phyloP scores from a whole-genome alignment of 2,888 invertebrate species.

The Nesidiocoris tenuis region DNA sequence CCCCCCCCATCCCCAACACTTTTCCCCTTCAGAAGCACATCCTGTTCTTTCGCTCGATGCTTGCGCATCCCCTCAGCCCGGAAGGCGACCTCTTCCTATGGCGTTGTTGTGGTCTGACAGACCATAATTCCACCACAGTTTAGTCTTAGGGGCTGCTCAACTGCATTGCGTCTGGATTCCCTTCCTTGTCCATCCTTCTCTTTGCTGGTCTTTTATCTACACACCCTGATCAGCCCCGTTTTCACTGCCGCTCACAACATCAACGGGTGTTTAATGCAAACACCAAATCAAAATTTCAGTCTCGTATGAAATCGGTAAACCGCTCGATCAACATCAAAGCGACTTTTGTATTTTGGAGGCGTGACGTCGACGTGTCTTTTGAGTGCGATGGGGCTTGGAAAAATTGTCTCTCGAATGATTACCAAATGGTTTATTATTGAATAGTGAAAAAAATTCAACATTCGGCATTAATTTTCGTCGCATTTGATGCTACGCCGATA shows the following conservation, averaged over 20 bases:
- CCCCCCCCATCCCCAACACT: background rate
- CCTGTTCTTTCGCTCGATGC: background rate
- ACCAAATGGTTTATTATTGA: too few relatives aligned
- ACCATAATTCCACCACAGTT: constrained; percentile 38
- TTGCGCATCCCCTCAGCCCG: constrained; percentile 11
- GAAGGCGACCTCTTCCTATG: background rate
- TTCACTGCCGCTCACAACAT: background rate
- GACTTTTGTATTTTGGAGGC: too few relatives aligned
- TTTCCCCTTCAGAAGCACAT: background rate
- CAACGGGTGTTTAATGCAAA: too few relatives aligned
- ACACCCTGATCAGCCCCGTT: background rate
- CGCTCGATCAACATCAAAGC: too few relatives aligned
- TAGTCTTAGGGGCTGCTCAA: constrained; percentile 25
- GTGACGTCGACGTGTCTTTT: too few relatives aligned
- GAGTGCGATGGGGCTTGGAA: too few relatives aligned
- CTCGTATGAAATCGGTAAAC: too few relatives aligned
- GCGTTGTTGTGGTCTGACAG: constrained; percentile 18
- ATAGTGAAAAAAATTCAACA: too few relatives aligned
- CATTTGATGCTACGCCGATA: too few relatives aligned
- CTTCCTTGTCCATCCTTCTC: background rate
- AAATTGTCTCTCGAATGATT: too few relatives aligned
- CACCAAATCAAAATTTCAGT: too few relatives aligned
- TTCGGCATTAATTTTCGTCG: too few relatives aligned
- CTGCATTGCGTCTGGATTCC: constrained; percentile 30
- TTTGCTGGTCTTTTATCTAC: background rate